Conservation (phyloP, 2,113 vertebrate genomes). For the Petaurus breviceps region DNA sequence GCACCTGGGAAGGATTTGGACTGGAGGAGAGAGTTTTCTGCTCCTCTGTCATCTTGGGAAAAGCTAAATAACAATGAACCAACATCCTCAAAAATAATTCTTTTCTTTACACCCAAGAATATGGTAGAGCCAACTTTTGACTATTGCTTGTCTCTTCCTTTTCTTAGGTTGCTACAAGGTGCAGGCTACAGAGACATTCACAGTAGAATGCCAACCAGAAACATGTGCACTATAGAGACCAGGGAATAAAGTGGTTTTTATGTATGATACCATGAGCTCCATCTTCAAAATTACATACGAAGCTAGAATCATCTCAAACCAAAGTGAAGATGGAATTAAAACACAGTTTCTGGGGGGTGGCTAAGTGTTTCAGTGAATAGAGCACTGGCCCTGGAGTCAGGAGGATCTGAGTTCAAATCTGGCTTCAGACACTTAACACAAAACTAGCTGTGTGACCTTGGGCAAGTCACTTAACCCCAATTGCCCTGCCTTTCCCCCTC, state of each 20-base stretch:
- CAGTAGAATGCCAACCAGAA: neutral
- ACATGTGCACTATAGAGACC: neutral
- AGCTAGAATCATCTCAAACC: neutral
- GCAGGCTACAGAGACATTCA: neutral
- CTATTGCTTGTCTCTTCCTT: neutral
- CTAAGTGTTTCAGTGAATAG: too few relatives aligned
- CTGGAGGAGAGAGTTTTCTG: neutral
- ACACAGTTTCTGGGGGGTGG: neutral
- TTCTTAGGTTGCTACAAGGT: neutral
- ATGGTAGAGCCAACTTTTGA: neutral
- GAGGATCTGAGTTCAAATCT: too few relatives aligned
- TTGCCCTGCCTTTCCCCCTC: too few relatives aligned
- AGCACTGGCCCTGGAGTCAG: too few relatives aligned
- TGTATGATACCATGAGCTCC: neutral
- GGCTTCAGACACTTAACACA: too few relatives aligned
- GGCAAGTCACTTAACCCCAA: too few relatives aligned
- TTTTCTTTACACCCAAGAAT: neutral
- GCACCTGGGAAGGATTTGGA: neutral
- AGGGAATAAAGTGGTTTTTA: neutral
- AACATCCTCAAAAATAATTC: neutral
- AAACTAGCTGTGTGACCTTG: too few relatives aligned
- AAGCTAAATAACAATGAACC: neutral
- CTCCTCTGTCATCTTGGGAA: neutral
- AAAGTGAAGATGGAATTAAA: neutral
- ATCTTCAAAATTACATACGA: neutral